Evolutionary conservation across 2,797 vertebrate genomes (phyloP), one percentile per base, ranked within the genome.

Genomic region (Vespertilio murinus): DNA sequence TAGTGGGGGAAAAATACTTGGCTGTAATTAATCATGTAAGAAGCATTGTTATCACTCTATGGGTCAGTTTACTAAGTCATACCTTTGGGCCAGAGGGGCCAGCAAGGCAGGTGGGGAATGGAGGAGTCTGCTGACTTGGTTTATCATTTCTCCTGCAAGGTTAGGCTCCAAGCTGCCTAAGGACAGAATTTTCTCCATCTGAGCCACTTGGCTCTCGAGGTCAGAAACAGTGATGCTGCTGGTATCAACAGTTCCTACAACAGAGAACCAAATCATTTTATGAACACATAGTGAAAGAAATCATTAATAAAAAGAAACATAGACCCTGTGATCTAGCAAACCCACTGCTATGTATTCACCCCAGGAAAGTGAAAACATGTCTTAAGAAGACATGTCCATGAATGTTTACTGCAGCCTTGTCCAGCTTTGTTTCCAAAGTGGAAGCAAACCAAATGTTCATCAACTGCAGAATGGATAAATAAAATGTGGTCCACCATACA

Each of bases 71-170:
- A 52, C 20, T 80, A 84, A 73, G 2, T 96, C 94, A 35, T 96
- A 99, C 99, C 99, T 99, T 96, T 98, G 99, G 54, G 99, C 98
- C 45, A 98, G 98, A n/a, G 81, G 93, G 2, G 98, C 96, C 40
- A 99, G 94, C n/a, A 98, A 78, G 6, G 23, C 10, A 0, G 98
- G 17, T 20, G 98, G 91, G 69, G 88, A 96, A 23, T 96, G 97
- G 96, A 99, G 98, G 88, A 99, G 98, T 88, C 97, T 97, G 97
- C 98, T 99, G 96, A 99, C 97, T 47, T 98, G 69, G 14, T 79
- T 95, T 70, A 99, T 85, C 94, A 98, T 97, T 42, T 88, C 97
- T 91, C 94, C 80, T 16, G 98, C 99, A 78, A 98, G 49, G n/a
- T 97, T 80, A 89, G 96, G 96, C 79, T 97, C 96, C 91, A 98